Conservation (phyloP, 2,888 invertebrate species). For the Drosophila acutilabella region DNA sequence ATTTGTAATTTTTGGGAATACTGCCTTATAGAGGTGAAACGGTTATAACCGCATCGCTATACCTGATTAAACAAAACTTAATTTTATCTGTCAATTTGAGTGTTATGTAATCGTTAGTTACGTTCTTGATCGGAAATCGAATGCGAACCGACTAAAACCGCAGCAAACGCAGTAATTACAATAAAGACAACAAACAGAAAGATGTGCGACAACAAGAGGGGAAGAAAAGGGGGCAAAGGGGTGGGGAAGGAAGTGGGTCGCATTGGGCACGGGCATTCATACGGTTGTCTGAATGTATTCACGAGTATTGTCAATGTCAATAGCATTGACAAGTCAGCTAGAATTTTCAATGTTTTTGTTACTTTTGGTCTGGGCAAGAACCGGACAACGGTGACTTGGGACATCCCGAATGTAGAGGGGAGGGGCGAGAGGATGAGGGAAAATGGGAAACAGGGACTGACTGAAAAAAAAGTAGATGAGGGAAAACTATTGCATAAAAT, state of each 20-base stretch:
- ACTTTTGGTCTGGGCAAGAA: constrained; percentile 25
- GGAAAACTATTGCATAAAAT: constrained; percentile 60
- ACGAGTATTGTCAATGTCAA: constrained; percentile 68
- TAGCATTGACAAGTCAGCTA: constrained; percentile 70
- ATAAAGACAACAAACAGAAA: constrained; percentile 57
- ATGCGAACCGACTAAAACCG: constrained; percentile 38
- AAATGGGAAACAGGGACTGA: not conserved
- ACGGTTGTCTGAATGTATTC: constrained; percentile 25
- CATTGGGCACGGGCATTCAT: constrained; percentile 15
- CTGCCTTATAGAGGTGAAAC: not conserved
- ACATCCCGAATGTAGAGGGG: not conserved
- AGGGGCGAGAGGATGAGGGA: not conserved
- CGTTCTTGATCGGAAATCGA: constrained; percentile 39
- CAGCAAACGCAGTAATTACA: constrained; percentile 56
- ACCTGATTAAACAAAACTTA: not conserved
- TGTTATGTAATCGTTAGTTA: constrained; percentile 6
- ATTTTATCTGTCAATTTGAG: not conserved
- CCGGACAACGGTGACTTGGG: not conserved
- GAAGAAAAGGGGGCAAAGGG: constrained; percentile 2
- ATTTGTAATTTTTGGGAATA: too few species aligned
- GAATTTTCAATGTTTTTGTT: constrained; percentile 49
- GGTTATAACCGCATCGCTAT: not conserved
- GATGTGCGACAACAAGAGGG: not conserved
- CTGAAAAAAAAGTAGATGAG: not conserved
- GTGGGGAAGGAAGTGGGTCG: not conserved